These are phyloP conservation scores for Perizoma flavofasciatum DNA, from an alignment of 2,888 invertebrate genomes.

Conservation along the genomic window DNA sequence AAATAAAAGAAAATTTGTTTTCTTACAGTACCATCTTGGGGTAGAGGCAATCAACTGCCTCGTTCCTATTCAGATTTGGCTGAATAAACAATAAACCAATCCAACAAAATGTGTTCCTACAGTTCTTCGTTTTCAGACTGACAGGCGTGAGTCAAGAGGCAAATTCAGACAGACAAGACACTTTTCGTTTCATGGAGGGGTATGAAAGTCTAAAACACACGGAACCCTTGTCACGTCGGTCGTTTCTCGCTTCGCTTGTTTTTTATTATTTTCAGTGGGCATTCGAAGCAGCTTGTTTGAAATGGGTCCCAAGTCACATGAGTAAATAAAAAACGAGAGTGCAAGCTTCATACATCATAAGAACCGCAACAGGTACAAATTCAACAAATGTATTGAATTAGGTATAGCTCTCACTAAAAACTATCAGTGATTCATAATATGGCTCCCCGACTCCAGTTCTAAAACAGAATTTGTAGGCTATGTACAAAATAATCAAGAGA, in stretches of 20 bases:
- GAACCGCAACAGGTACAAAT: slow-evolving; percentile 1
- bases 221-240: slow-evolving; percentile 38
- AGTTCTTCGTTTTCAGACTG: slow-evolving; percentile 29
- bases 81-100: slow-evolving; percentile 28
- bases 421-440: background rate
- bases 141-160: slow-evolving; percentile 27
- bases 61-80: slow-evolving; percentile 1
- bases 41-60: slow-evolving; percentile 12
- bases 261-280: slow-evolving; percentile 41
- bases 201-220: slow-evolving; percentile 28
- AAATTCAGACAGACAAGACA: slow-evolving; percentile 24
- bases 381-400: too few relatives aligned
- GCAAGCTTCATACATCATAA: background rate
- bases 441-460: too few relatives aligned
- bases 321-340: background rate
- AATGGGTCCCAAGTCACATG: slow-evolving; percentile 21
- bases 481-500: too few relatives aligned
- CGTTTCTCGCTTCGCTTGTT: slow-evolving; percentile 36
- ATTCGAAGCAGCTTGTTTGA: slow-evolving; percentile 31
- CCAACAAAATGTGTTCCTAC: slow-evolving; percentile 17
- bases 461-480: too few relatives aligned
- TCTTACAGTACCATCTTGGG: background rate
- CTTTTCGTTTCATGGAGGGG: slow-evolving; percentile 26
- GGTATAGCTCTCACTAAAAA: too few relatives aligned
- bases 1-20: slow-evolving; percentile 9